These are phyloP conservation scores for Drosophila pallidifrons DNA, from an alignment of 1,140 invertebrate genomes.

Conservation along the genomic window DNA sequence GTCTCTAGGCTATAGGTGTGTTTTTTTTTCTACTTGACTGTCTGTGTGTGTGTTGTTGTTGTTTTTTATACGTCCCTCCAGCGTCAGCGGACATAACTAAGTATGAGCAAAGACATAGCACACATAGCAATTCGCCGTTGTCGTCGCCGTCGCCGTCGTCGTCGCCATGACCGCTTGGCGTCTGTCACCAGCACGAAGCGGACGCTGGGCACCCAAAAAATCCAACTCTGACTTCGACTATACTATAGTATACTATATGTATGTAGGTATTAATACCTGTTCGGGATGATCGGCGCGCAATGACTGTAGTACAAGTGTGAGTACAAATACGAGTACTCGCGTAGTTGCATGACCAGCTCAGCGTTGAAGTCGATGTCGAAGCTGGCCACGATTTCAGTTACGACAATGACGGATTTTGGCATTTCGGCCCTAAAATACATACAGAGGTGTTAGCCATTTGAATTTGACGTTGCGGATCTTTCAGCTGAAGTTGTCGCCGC, in stretches of 20 bases:
- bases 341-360: constrained; percentile 71
- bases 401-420: constrained; percentile 79
- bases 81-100: constrained; percentile 14
- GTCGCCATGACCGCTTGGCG: constrained; percentile 77
- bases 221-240: constrained; percentile 27
- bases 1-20: constrained; percentile 16
- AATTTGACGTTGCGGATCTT: constrained; percentile 43
- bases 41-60: background rate
- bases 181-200: constrained; percentile 77
- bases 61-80: constrained; percentile 34
- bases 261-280: constrained; percentile 65
- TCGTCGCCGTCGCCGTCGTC: background rate
- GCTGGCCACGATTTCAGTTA: constrained; percentile 67
- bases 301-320: constrained; percentile 34
- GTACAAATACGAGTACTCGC: background rate
- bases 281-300: constrained; percentile 68
- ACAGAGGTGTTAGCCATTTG: constrained; percentile 68
- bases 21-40: background rate
- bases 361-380: constrained; percentile 12
- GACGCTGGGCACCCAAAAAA: constrained; percentile 76
- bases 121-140: background rate
- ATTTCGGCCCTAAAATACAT: constrained; percentile 76
- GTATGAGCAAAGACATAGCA: constrained; percentile 19
- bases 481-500: constrained; percentile 59
- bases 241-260: too few species aligned